A percentile compares a stretch with the other conserved stretches of the same genome.
These are phyloP conservation scores for Watsonalla cultraria DNA, from an alignment of 2,888 invertebrate species.

Conservation along the genomic window DNA sequence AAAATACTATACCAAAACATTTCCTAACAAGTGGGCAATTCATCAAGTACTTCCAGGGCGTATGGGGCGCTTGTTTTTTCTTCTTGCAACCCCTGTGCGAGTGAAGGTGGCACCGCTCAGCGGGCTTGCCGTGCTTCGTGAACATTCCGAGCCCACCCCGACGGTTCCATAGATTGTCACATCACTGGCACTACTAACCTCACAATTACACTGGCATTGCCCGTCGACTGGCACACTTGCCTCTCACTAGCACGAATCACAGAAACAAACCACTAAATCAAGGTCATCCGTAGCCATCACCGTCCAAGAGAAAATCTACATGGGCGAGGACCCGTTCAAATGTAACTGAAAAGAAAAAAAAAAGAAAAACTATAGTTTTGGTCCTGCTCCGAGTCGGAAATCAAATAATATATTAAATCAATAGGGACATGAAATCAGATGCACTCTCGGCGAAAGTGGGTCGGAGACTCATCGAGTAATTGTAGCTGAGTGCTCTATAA, in stretches of 20 bases:
- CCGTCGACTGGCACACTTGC: conserved; percentile 26
- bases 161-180: conserved; percentile 73
- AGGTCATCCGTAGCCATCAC: conserved; percentile 70
- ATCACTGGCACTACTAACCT: conserved; percentile 59
- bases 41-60: conserved; percentile 79
- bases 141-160: conserved; percentile 71
- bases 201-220: conserved; percentile 47
- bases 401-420: conserved; percentile 27
- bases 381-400: conserved; percentile 28
- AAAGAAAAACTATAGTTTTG: conserved; percentile 59
- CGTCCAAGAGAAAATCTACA: conserved; percentile 54
- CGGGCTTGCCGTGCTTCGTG: conserved; percentile 72
- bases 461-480: conserved; percentile 34
- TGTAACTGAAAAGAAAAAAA: conserved; percentile 76
- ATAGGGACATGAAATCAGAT: conserved; percentile 24
- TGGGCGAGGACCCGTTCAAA: conserved; percentile 50
- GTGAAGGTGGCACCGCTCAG: conserved; percentile 68
- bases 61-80: conserved; percentile 73
- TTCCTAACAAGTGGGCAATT: conserved; percentile 80
- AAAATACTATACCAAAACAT: conserved; percentile 77
- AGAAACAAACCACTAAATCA: conserved; percentile 54
- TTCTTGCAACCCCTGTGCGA: conserved; percentile 71
- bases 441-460: conserved; percentile 22
- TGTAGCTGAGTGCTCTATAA: conserved; percentile 34
- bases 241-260: conserved; percentile 60